Conservation (phyloP, 2,888 invertebrate species). For the Drosophila birchii region DNA sequence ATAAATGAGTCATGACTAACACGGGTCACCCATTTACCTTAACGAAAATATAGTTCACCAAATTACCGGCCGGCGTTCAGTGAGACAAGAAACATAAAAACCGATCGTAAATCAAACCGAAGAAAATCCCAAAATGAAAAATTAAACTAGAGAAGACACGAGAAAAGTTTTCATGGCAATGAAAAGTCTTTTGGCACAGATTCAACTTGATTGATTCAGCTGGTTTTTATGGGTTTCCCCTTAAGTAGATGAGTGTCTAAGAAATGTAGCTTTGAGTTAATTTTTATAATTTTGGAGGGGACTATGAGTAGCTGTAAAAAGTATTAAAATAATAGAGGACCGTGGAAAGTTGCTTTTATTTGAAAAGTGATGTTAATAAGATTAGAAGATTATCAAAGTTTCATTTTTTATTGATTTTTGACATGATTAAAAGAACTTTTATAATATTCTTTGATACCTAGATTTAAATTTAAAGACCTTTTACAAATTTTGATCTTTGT, state of each 20-base stretch:
- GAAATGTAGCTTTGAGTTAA: not conserved
- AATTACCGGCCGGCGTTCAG: conserved; percentile 73
- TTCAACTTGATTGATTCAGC: conserved; percentile 36
- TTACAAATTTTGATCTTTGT: too few species aligned
- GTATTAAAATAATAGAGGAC: conserved; percentile 16
- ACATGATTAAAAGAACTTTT: too few species aligned
- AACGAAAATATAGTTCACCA: conserved; percentile 54
- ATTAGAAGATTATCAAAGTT: not conserved
- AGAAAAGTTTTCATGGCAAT: conserved; percentile 28
- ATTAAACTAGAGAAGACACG: conserved; percentile 9
- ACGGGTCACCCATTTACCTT: conserved; percentile 29
- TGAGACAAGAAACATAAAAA: conserved; percentile 57
- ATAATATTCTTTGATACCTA: not conserved
- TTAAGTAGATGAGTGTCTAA: conserved; percentile 9
- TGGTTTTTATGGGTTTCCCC: conserved; percentile 30
- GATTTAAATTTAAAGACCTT: not conserved
- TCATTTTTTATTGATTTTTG: not conserved
- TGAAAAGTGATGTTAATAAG: not conserved
- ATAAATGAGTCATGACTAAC: conserved; percentile 52
- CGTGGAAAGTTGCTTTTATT: not conserved
- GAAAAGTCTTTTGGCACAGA: conserved; percentile 59
- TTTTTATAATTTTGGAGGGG: conserved; percentile 3
- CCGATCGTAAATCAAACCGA: conserved; percentile 58
- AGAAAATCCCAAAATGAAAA: conserved; percentile 52
- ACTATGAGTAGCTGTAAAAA: conserved; percentile 23